Conservation (phyloP, 2,888 invertebrate species). For the Polymixis flavicincta region DNA sequence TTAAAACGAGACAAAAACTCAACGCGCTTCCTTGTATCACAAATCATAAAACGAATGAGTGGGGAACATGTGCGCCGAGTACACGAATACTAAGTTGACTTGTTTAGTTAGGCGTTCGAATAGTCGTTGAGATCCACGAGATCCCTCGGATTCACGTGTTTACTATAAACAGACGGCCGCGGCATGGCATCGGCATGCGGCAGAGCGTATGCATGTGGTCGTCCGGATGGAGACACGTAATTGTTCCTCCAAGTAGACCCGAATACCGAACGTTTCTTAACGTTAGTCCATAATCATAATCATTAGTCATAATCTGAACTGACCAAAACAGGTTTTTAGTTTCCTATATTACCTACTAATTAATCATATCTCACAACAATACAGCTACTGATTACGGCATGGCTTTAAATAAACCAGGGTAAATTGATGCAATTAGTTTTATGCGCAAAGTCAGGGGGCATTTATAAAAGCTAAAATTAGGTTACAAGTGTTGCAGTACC, state of each 20-base stretch:
- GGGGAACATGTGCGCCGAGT: conserved; percentile 22
- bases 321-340: not conserved
- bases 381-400: too few species aligned
- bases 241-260: not conserved
- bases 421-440: conserved; percentile 12
- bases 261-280: not conserved
- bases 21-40: conserved; percentile 22
- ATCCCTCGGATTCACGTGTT: conserved; percentile 16
- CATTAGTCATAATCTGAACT: too few species aligned
- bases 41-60: conserved; percentile 49
- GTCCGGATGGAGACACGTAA: not conserved
- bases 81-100: not conserved
- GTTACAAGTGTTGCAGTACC: conserved; percentile 4
- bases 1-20: conserved; percentile 24
- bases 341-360: not conserved
- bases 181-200: not conserved
- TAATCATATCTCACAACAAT: not conserved
- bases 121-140: conserved; percentile 15
- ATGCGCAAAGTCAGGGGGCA: not conserved
- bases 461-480: conserved; percentile 9
- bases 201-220: not conserved
- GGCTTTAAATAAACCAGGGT: not conserved
- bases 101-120: conserved; percentile 2
- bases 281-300: too few species aligned
- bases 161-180: conserved; percentile 10